phyloP scores from a whole-genome alignment of 1,140 invertebrate species.

The Drosophila lowei region DNA sequence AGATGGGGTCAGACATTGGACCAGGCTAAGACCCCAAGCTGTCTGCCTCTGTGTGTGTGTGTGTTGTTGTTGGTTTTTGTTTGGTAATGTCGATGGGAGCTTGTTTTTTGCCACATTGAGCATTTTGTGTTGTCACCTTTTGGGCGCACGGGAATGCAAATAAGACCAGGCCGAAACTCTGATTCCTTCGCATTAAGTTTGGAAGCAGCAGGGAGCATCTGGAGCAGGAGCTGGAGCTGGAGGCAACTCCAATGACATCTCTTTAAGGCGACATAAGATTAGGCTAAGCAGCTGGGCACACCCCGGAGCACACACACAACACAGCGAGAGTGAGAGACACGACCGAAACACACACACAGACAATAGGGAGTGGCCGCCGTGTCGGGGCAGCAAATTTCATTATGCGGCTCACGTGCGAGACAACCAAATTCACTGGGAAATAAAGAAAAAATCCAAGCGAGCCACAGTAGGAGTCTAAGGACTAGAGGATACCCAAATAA shows the following conservation, averaged over 20 bases:
- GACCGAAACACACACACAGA: constrained; percentile 37
- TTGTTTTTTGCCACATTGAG: constrained; percentile 78
- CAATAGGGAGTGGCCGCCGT: constrained; percentile 62
- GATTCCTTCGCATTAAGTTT: constrained; percentile 77
- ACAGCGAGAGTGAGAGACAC: constrained; percentile 16
- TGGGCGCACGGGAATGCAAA: constrained; percentile 61
- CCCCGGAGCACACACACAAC: constrained; percentile 36
- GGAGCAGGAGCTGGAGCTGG: background rate
- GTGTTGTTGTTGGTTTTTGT: constrained; percentile 44
- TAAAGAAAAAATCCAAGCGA: constrained; percentile 56
- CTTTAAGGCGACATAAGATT: constrained; percentile 78
- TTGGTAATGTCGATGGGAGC: constrained; percentile 49
- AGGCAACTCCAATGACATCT: constrained; percentile 51
- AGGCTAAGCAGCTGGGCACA: constrained; percentile 78
- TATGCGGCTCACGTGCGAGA: constrained; percentile 82
- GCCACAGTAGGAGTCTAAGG: no score
- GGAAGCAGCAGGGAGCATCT: constrained; percentile 31
- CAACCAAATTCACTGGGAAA: constrained; percentile 82
- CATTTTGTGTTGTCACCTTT: constrained; percentile 80
- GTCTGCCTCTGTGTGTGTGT: constrained; percentile 16
- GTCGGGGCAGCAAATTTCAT: constrained; percentile 61
- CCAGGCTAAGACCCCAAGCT: constrained; percentile 35
- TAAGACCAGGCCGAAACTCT: constrained; percentile 54
- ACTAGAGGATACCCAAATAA: no score
- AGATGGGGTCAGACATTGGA: constrained; percentile 47